Evolutionary conservation across 2,797 vertebrate species (phyloP), one percentile per base, ranked within the genome.

Genomic region (Pteropus rufus): DNA sequence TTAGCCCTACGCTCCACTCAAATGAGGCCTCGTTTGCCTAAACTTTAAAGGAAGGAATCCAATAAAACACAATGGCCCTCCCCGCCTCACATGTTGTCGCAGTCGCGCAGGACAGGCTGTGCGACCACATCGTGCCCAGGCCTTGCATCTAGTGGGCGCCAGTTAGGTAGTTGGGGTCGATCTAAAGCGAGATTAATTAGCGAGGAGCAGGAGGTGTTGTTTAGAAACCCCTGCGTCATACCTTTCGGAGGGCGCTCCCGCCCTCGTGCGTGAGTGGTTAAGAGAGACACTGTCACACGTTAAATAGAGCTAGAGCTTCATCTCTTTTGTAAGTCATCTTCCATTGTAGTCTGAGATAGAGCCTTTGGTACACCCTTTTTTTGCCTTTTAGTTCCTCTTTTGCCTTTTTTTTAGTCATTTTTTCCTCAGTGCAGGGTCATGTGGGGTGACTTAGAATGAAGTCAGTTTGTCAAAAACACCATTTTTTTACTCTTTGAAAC

Each of bases 171-270:
- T 1, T 21, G 54, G 72, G 87, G 83, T 64, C 80, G 79, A 73
- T 85, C 56, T 83, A 19, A 34, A 49, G 82, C 26, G 46, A 85
- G 75, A n/a, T 70, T 26, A 65, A 31, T 54, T 31, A 36, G 62
- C 10, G 1, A 5, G 16, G 80, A 60, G 39, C 72, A 0, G 56
- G 79, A 60, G 91, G 44, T 44, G 10, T 67, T 72, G 94, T 77
- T 77, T 3, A 69, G 93, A 91, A 95, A 56, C 73, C 95, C 86
- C 91, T 96, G 96, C 97, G 96, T 97, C 97, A 97, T 67, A 41
- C 77, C 82, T 79, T 73, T 49, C 1, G 34, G 29, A 76, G 49
- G 65, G 72, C 34, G 60, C 93, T 56, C 29, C 77, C 6, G 31
- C 49, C 18, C 65, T 41, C 10, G 69, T 5, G 2, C 11, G 15